Percentiles rank a stretch among this genome's conserved stretches.
Conservation (phyloP, 2,888 invertebrate genomes). For the Anagyrus pseudococci region DNA sequence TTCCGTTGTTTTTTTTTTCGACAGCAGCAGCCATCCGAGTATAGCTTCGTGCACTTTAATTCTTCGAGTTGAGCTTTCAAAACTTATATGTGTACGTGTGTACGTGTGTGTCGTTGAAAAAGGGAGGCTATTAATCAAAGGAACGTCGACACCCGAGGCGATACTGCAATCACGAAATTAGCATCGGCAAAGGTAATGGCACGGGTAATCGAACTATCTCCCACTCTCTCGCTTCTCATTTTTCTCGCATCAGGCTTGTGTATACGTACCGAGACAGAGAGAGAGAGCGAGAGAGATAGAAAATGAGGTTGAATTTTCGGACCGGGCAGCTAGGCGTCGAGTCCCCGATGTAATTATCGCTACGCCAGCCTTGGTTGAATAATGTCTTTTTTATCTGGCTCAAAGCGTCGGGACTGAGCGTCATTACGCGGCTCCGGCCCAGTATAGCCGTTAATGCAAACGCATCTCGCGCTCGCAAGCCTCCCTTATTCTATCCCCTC, state of each 20-base stretch:
- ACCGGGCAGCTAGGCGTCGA: constrained; percentile 1
- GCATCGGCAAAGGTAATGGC: constrained; percentile 23
- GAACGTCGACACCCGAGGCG: constrained; percentile 5
- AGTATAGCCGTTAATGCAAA: constrained; percentile 58
- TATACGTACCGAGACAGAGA: too few species aligned
- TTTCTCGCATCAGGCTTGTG: constrained; percentile 16
- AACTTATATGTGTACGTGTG: too few species aligned
- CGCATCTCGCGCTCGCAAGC: constrained; percentile 47
- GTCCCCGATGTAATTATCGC: constrained; percentile 54
- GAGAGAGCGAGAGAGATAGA: too few species aligned
- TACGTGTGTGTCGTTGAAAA: too few species aligned
- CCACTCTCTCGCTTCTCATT: constrained; percentile 14
- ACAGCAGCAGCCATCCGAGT: too few species aligned
- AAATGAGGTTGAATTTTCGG: too few species aligned
- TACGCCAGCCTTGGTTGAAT: constrained; percentile 50
- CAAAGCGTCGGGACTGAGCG: constrained; percentile 30
- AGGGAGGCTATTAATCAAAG: too few species aligned
- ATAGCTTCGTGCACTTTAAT: too few species aligned
- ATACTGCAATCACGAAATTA: constrained; percentile 9
- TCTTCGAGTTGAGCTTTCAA: too few species aligned
- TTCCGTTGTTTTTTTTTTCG: too few species aligned
- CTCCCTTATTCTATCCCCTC: too few species aligned
- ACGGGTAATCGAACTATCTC: constrained; percentile 23
- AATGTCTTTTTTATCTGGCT: constrained; percentile 59
- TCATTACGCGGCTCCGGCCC: constrained; percentile 51